Evolutionary conservation across 2,888 invertebrate genomes (phyloP).

Genomic region (Xanthia togata): DNA sequence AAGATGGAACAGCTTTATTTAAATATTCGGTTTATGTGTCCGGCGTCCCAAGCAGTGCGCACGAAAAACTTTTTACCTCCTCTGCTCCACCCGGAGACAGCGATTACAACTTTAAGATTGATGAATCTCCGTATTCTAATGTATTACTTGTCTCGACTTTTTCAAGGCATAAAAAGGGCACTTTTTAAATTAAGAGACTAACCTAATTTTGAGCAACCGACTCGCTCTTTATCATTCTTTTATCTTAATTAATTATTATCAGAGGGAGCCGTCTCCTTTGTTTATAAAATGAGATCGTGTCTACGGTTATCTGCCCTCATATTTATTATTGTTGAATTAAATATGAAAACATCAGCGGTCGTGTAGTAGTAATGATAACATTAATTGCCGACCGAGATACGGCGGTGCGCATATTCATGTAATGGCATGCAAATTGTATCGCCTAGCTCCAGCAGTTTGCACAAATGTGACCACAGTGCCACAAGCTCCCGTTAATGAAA

Average conservation of each 20-base stretch:
- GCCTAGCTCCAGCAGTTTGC: slow-evolving; percentile 60
- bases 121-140: slow-evolving; percentile 79
- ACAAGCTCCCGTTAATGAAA: slow-evolving; percentile 59
- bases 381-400: slow-evolving; percentile 66
- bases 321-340: slow-evolving; percentile 34
- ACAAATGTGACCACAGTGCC: slow-evolving; percentile 62
- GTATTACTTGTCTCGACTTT: slow-evolving; percentile 72
- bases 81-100: slow-evolving; percentile 67
- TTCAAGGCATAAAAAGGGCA: slow-evolving; percentile 66
- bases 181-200: slow-evolving; percentile 74
- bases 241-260: slow-evolving; percentile 64
- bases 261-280: slow-evolving; percentile 23
- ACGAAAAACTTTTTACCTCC: slow-evolving; percentile 72
- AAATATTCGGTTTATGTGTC: slow-evolving; percentile 67
- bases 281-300: slow-evolving; percentile 22
- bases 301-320: slow-evolving; percentile 24
- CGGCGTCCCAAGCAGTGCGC: slow-evolving; percentile 27
- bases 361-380: slow-evolving; percentile 63
- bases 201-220: slow-evolving; percentile 69
- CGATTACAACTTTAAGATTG: slow-evolving; percentile 85
- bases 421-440: slow-evolving; percentile 76
- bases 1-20: slow-evolving; percentile 57
- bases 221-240: slow-evolving; percentile 63
- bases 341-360: slow-evolving; percentile 42
- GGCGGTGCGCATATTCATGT: slow-evolving; percentile 65